Evolutionary conservation across 2,797 vertebrate species (phyloP), one percentile per base, ranked within the genome.

Genomic region (Silurus lanzhouensis): DNA sequence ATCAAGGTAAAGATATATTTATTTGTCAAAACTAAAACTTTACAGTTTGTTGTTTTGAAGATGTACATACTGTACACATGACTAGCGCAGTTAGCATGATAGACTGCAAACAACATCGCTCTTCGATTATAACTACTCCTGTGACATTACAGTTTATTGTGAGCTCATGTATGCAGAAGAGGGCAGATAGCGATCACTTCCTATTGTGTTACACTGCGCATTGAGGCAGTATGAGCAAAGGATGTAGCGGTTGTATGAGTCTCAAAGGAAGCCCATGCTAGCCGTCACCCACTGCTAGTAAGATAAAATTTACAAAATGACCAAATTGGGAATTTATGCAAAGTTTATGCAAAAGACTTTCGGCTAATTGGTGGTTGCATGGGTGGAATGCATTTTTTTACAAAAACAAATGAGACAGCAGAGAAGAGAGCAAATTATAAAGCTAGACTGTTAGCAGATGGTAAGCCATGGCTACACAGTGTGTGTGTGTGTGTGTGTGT

Each of bases 381-480:
- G 48, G 14, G 46, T 48, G 22, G 38, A 64, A 48, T 27, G 64
- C 22, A 2, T 6, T 19, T 48, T 76, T 64, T 38, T 46, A 4
- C 22, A 27, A 22, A 25, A 52, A 66, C 78, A 66, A 66, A 66
- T 81, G 44, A 81, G 38, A 79, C 22, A 64, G 77, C 60, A 80
- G 77, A 64, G 77, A 64, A 64, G 38, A 55, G 63, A 57, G 60
- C 25, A 38, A 88, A 85, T 85, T 60, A 60, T 81, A 60, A 72
- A 48, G 25, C 44, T 66, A 3, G n/a, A 66, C 44, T 81, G 44
- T 48, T 80, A 81, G n/a, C 78, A 81, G 78, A 81, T 81, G 78
- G 78, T 64, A 20, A 20, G 75, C 25, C 64, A 17, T 61, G 58
- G 58, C 58, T 52, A 31, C 27, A 66, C 13, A 52, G 6, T 7